These are phyloP conservation scores for human DNA, from an alignment of 2,113 vertebrate species.

Conservation along the genomic window DNA sequence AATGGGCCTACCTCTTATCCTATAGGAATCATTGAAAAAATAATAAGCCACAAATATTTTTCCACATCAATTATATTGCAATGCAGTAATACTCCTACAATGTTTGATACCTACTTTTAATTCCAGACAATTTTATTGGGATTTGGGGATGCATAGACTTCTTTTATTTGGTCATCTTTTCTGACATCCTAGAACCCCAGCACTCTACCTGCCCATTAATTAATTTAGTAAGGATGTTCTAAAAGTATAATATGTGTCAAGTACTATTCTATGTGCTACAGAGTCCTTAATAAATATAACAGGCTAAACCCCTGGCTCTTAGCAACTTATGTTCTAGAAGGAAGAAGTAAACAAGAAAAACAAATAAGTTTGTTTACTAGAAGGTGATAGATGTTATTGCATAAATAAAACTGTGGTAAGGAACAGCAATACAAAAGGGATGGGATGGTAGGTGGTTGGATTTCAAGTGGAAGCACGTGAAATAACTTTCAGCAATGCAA, in stretches of 20 bases:
- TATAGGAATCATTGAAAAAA: neutral
- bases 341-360: neutral
- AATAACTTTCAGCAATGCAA: neutral
- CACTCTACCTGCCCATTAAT: neutral
- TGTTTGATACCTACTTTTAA: neutral
- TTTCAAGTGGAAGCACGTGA: neutral
- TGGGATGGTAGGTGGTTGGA: fast-evolving
- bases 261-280: neutral
- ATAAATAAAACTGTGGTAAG: neutral
- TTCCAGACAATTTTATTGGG: neutral
- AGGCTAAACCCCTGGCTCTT: neutral
- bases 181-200: neutral
- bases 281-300: neutral
- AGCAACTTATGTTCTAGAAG: neutral
- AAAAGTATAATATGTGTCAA: neutral
- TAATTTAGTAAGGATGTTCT: neutral
- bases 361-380: neutral
- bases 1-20: neutral
- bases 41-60: neutral
- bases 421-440: fast-evolving
- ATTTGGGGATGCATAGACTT: neutral
- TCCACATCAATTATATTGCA: neutral
- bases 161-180: neutral
- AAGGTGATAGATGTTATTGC: neutral
- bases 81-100: neutral